Base-by-base conservation (phyloP, 1,140 invertebrate species). In the Planococcus citri region DNA sequence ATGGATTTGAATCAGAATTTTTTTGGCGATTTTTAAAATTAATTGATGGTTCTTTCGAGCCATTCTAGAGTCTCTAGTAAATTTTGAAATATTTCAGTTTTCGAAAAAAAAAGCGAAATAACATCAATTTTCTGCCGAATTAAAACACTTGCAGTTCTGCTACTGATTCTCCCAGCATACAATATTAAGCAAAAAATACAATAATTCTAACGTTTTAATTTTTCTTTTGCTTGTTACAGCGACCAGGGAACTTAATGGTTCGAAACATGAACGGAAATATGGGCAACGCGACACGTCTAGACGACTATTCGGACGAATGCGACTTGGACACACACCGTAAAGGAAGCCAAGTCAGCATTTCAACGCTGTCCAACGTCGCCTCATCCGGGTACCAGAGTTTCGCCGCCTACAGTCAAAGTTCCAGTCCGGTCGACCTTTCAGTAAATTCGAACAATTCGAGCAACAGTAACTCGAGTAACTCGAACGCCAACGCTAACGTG, bases 341-440 rank as follows among this genome's bases (percentile, higher is more conserved):
- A 74, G 86, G 86, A 37, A 87, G 86, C 61, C 87, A 88, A 74
- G 83, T 85, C 1, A 90, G 89, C 1, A 90, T 93, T 70, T 89
- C 89, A 71, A 89, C 89, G 70, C 76, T 90, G 37, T 91, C 88
- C 21, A 90, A 89, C 71, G 88, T 91, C 69, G 90, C 89, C 1
- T 92, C 90, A 24, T 93, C 90, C 0, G 91, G 91, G 1, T 95
- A 94, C 76, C 92, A 95, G 78, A 93, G 91, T 74, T 91, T 93
- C 75, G 89, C 89, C 3, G 90, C 90, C 6, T 92, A 92, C 77
- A 93, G 90, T 75, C 91, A 92, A 77, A 92, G 90, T 71, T 92
- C 88, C 73, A 92, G 90, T 76, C 91, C 91, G n/a, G 88, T 92
- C 1, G 91, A 94, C 76, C 82, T 87, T 10, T 81, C 80, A 8